Base-by-base conservation (phyloP, 1,140 invertebrate genomes). In the Bombus sylvicola region DNA sequence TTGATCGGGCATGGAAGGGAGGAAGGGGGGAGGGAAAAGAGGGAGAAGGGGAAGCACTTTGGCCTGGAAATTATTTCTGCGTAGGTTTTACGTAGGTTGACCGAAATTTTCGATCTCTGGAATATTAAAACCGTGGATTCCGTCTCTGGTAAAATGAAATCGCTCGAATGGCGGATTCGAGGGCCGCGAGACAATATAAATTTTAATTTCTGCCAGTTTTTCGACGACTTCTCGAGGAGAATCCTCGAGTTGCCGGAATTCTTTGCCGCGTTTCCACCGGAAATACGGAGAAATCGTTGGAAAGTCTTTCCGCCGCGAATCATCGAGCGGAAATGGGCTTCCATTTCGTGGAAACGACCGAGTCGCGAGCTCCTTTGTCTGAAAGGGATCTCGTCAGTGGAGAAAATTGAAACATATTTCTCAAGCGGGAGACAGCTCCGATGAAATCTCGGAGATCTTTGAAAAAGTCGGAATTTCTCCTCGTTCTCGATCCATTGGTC, bases 271-370 rank as follows among this genome's bases (percentile, higher is more conserved):
- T n/a, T 15, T 34, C 39, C 22, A 28, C n/a, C 39, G 76, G 59
- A 78, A 66, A 41, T 9, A 6, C 39, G 59, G 13, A n/a, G 34
- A 77, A 77, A 77, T 43, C 39, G 76, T 34, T 79, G 62, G 31
- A 68, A 68, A 41, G n/a, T 79, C 37, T 41, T 28, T 41, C 25
- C 69, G 10, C 15, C 18, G 66, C 31, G 66, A 68, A 34, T 71
- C 64, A 28, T 68, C 25, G 64, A 28, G 34, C 79, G 79, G 79
- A 81, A 81, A 81, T 81, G 79, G 68, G 79, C 47, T 81, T 71
- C 47, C 66, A 81, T 81, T 37, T 31, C 34, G 47, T 41, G 66
- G 79, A 72, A 81, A 59, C 66, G 79, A 81, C 15, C 25, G 64
- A 59, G 13, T 81, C 34, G 78, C 66, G 66, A 13, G 34, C 15